Evolutionary conservation across 1,140 invertebrate genomes (phyloP), one percentile per base, ranked within the genome.

Genomic region (Caenorhabditis brenneri): DNA sequence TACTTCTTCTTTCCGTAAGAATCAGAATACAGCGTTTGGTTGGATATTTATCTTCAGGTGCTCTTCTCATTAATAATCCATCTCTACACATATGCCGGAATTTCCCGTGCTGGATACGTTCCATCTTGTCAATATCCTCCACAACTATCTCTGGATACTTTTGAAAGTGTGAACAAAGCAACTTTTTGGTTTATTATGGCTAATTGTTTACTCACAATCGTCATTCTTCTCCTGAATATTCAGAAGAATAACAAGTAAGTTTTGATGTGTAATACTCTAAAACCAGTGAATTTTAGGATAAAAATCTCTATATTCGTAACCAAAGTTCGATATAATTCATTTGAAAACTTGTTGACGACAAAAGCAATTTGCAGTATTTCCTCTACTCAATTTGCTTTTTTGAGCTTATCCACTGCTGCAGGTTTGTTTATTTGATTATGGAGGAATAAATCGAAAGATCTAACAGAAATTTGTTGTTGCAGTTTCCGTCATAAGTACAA

Each of bases 31-130:
- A 51, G 19, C n/a, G n/a, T n/a, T 51, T 10, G 15, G 19, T 19
- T 51, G 6, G 19, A 15, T 51, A 10, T 1, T 5, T 19, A 51
- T 12, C 29, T 27, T 29, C 22, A 58, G 58, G 36, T 65, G 3
- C 12, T 36, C 3, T 4, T 65, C 16, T 27, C 58, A 4, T 6
- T 65, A 7, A 12, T 36, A 6, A 16, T 65, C 19, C 58, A 65
- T n/a, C 4, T 65, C 9, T 19, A 36, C 36, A 36, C 33, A 65
- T 65, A 65, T n/a, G 58, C 29, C 16, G 58, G 58, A 36, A 19
- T 65, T 2, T 36, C 29, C 36, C 58, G 58, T 36, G 58, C 58
- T 65, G 58, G 58, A 65, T 65, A 65, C 36, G 58, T 65, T 36
- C 58, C 58, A 15, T 65, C 58, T 19, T 65, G 58, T n/a, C 29